Evolutionary conservation across 1,140 invertebrate genomes (phyloP).

Genomic region (Charaxes varanes): DNA sequence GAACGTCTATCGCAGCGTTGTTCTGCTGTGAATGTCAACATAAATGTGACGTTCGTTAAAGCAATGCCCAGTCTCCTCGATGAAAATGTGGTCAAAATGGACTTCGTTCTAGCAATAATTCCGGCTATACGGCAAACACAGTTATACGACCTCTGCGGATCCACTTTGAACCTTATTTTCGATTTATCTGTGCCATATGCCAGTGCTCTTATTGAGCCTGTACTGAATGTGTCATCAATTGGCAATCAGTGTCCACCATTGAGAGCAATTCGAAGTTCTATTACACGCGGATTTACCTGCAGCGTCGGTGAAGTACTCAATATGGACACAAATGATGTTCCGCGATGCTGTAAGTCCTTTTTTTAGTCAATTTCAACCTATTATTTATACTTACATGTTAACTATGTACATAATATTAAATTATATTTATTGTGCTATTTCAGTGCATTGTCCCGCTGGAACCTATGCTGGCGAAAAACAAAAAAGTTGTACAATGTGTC

Average conservation of each 20-base stretch:
- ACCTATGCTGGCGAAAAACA: conserved; percentile 93
- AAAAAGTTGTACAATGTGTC: conserved; percentile 91
- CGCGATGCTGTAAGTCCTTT: conserved; percentile 88
- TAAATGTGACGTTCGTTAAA: conserved; percentile 93
- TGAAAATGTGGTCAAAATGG: conserved; percentile 91
- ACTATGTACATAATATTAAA: not conserved
- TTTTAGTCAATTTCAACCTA: too few relatives aligned
- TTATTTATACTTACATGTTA: not conserved
- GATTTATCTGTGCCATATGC: conserved; percentile 94
- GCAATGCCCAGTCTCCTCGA: conserved; percentile 84
- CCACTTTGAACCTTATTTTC: conserved; percentile 93
- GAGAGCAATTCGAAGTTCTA: conserved; percentile 88
- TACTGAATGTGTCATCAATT: conserved; percentile 91
- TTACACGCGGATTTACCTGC: conserved; percentile 92
- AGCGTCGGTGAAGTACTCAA: conserved; percentile 94
- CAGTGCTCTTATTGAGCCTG: conserved; percentile 90
- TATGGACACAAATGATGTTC: conserved; percentile 92
- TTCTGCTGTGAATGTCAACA: conserved; percentile 95
- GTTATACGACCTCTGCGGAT: conserved; percentile 95
- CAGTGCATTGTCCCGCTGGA: conserved; percentile 95
- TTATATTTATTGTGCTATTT: conserved; percentile 40
- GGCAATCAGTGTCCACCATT: conserved; percentile 94
- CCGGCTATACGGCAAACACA: conserved; percentile 91
- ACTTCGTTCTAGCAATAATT: conserved; percentile 90
- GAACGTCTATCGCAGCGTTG: conserved; percentile 90